These are phyloP conservation scores for Nemurella pictetii DNA, from an alignment of 2,888 invertebrate species.

Conservation along the genomic window DNA sequence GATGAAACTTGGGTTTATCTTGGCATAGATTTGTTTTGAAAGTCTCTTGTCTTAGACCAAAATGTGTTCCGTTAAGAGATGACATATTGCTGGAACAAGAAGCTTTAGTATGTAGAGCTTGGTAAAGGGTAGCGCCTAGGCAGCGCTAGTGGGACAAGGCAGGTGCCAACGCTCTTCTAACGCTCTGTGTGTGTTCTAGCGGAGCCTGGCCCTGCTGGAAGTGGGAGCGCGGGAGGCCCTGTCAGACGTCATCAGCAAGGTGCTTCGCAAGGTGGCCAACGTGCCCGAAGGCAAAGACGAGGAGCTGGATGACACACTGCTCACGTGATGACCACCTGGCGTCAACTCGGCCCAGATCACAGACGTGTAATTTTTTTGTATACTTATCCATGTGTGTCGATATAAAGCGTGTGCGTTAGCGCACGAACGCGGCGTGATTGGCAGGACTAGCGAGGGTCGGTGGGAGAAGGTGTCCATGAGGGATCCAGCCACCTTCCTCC, in stretches of 20 bases:
- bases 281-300: conserved; percentile 85
- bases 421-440: neutral
- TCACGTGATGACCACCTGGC: conserved; percentile 63
- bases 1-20: no score
- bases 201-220: conserved; percentile 76
- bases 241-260: conserved; percentile 86
- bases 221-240: conserved; percentile 87
- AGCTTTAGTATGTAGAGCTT: no score
- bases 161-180: no score
- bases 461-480: neutral
- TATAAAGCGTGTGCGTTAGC: neutral
- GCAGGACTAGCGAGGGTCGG: no score
- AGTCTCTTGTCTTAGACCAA: no score
- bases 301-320: conserved; percentile 88
- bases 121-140: no score
- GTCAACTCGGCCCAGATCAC: no score
- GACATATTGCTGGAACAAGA: no score
- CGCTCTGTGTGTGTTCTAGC: conserved; percentile 59
- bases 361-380: neutral
- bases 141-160: no score
- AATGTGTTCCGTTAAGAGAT: no score
- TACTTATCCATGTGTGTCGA: neutral
- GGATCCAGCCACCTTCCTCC: no score
- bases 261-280: conserved; percentile 75
- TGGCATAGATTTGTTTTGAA: no score